Evolutionary conservation across 2,797 vertebrate species (phyloP).

Genomic region (Protonibea diacanthus): DNA sequence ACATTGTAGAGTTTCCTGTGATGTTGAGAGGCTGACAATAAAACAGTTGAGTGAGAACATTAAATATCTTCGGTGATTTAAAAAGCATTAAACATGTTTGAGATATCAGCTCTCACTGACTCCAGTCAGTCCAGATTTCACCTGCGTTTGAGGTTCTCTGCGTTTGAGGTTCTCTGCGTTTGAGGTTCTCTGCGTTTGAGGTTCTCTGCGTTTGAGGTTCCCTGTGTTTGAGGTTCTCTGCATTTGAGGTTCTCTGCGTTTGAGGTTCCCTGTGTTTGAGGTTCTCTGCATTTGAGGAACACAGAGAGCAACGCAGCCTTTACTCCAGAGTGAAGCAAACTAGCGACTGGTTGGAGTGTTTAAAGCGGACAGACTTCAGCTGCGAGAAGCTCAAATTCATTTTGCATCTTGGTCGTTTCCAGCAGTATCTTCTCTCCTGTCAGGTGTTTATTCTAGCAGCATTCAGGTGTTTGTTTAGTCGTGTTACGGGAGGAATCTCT

Average conservation of each 20-base stretch:
- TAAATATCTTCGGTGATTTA: too few species aligned
- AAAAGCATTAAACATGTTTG: not conserved
- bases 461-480: constrained; percentile 59
- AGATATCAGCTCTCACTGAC: not conserved
- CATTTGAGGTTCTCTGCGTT: too few species aligned
- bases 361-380: constrained; percentile 17
- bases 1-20: too few species aligned
- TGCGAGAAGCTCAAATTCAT: constrained; percentile 3
- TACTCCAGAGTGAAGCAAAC: constrained; percentile 21
- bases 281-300: too few species aligned
- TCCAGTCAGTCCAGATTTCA: not conserved
- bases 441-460: constrained; percentile 57
- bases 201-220: too few species aligned
- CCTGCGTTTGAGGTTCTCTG: too few species aligned
- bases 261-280: constrained; percentile 8
- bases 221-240: too few species aligned
- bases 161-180: too few species aligned
- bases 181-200: too few species aligned
- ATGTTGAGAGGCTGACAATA: not conserved
- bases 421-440: not conserved
- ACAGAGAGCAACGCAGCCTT: not conserved
- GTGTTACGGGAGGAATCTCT: constrained; percentile 35
- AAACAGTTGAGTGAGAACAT: not conserved
- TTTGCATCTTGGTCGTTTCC: not conserved
- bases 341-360: constrained; percentile 30